Percentiles rank a stretch among this genome's conserved stretches.
Evolutionary conservation across 2,888 invertebrate genomes (phyloP).

Genomic region (Dasysyrphus albostriatus): DNA sequence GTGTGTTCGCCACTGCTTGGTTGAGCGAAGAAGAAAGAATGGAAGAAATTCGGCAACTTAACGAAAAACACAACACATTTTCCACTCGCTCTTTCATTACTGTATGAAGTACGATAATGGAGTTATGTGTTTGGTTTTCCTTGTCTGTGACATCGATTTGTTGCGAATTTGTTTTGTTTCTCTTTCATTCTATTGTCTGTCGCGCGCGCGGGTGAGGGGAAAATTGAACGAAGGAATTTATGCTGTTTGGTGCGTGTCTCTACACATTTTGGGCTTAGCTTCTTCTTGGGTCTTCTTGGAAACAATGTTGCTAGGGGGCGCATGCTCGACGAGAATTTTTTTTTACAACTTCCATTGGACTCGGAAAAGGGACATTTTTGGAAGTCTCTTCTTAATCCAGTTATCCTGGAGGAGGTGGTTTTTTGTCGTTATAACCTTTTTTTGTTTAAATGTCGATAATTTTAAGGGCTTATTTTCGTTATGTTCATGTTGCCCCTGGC

Average conservation of each 20-base stretch:
- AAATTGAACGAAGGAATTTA: constrained; percentile 61
- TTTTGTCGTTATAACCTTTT: constrained; percentile 1
- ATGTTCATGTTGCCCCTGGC: constrained; percentile 49
- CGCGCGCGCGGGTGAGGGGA: constrained; percentile 43
- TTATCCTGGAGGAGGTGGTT: constrained; percentile 52
- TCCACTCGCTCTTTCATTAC: constrained; percentile 42
- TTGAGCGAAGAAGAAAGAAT: constrained; percentile 36
- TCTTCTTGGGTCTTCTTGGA: constrained; percentile 21
- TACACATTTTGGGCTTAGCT: constrained; percentile 22
- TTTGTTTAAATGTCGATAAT: constrained; percentile 2
- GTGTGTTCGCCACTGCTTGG: constrained; percentile 33
- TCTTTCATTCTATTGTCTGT: constrained; percentile 21
- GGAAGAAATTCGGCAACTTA: constrained; percentile 43
- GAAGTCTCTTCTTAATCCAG: constrained; percentile 44
- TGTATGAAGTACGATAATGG: background rate
- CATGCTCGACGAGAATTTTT: constrained; percentile 67
- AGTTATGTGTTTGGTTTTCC: constrained; percentile 12
- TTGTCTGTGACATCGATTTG: constrained; percentile 32
- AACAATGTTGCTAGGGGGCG: constrained; percentile 71
- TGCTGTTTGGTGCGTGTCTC: constrained; percentile 32
- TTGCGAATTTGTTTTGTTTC: constrained; percentile 21
- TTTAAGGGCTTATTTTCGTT: constrained; percentile 42
- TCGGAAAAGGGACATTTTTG: constrained; percentile 48
- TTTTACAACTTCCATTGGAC: constrained; percentile 21
- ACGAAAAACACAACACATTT: constrained; percentile 52